Conservation (phyloP, 2,888 invertebrate genomes). For the Bimastos eiseni region DNA sequence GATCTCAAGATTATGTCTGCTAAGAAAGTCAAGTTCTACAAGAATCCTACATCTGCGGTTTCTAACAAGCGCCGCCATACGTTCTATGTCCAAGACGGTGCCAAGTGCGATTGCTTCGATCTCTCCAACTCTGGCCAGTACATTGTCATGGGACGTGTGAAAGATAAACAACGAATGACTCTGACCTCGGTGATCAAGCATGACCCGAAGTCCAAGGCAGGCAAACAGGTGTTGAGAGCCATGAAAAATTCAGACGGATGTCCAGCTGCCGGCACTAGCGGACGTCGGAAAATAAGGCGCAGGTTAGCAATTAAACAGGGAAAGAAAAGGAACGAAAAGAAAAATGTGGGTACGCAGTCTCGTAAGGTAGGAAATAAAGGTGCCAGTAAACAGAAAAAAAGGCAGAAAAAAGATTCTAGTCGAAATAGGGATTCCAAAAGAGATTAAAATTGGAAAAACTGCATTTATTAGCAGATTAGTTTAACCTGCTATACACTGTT, state of each 20-base stretch:
- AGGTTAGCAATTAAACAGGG: not conserved
- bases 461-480: not conserved
- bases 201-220: not conserved
- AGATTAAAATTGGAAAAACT: not conserved
- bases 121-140: not conserved
- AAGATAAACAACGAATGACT: not conserved
- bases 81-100: not conserved
- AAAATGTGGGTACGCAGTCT: not conserved
- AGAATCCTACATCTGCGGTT: not conserved
- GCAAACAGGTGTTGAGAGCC: not conserved
- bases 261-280: not conserved
- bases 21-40: conserved; percentile 18
- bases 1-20: not conserved
- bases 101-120: conserved; percentile 19
- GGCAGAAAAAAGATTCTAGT: not conserved
- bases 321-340: not conserved
- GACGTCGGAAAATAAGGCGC: not conserved
- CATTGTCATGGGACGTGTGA: not conserved
- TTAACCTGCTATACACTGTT: not conserved
- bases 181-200: not conserved
- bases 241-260: not conserved
- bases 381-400: not conserved
- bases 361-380: conserved; percentile 17
- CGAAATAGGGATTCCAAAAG: conserved; percentile 1
- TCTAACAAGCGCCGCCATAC: conserved; percentile 10